These are phyloP conservation scores for Rhinatrema bivittatum DNA, from an alignment of 2,797 vertebrate genomes.

Conservation along the genomic window DNA sequence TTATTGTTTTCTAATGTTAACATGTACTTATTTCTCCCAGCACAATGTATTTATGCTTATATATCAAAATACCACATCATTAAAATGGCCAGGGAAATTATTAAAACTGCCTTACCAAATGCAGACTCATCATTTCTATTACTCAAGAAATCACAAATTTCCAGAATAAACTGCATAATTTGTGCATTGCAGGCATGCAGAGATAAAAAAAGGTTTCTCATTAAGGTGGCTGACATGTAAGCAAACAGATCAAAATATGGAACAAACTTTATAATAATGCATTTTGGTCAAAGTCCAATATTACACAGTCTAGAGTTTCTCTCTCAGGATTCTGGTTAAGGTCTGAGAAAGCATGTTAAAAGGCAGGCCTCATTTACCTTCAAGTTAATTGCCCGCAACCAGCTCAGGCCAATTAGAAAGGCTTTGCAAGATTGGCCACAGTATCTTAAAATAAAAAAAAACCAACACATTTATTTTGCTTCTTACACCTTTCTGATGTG, in stretches of 20 bases:
- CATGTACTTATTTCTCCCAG: too few relatives aligned
- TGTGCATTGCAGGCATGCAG: too few relatives aligned
- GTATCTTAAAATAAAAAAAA: constrained; percentile 40
- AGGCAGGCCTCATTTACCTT: constrained; percentile 68
- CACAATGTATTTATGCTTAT: too few relatives aligned
- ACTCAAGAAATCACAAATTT: too few relatives aligned
- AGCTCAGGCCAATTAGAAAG: constrained; percentile 29
- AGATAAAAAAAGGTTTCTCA: constrained; percentile 27
- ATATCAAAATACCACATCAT: too few relatives aligned
- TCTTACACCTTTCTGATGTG: constrained; percentile 47
- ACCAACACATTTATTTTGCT: constrained; percentile 37
- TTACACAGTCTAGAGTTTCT: constrained; percentile 33
- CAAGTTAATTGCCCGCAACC: constrained; percentile 54
- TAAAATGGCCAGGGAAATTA: constrained; percentile 20
- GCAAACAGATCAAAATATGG: constrained; percentile 37
- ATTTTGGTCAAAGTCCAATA: constrained; percentile 28
- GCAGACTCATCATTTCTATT: too few relatives aligned
- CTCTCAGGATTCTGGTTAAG: constrained; percentile 39
- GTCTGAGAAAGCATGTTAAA: constrained; percentile 52
- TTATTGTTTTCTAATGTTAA: too few relatives aligned
- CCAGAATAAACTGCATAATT: too few relatives aligned
- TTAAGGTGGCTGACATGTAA: constrained; percentile 18
- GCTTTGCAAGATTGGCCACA: constrained; percentile 26
- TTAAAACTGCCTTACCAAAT: too few relatives aligned
- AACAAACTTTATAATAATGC: constrained; percentile 56